These are phyloP conservation scores for Melanotaenia nigrans DNA, from an alignment of 2,797 vertebrate genomes.

Conservation along the genomic window DNA sequence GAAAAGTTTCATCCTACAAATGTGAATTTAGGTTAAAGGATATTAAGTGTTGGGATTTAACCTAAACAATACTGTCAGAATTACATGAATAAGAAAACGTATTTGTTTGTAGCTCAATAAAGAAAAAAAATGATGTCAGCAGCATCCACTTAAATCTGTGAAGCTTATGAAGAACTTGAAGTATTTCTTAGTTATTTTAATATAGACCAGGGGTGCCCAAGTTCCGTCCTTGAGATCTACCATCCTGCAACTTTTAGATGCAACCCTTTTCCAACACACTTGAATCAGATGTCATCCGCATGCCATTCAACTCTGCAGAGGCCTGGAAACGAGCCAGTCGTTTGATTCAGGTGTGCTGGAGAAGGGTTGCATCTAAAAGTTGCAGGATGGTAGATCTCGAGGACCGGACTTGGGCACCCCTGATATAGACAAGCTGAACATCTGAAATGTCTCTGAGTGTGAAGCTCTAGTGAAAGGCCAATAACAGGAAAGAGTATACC, in stretches of 20 bases:
- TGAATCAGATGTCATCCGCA: no score
- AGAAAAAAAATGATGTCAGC: slow-evolving; percentile 4
- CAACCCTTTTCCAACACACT: no score
- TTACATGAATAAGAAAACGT: neutral
- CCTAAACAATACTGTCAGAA: neutral
- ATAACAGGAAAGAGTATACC: slow-evolving; percentile 53
- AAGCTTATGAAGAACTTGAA: slow-evolving; percentile 28
- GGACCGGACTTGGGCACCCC: no score
- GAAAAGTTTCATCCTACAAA: neutral
- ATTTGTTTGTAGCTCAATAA: neutral
- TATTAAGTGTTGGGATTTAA: no score
- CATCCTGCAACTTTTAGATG: no score
- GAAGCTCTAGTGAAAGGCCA: slow-evolving; percentile 63
- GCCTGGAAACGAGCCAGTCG: no score
- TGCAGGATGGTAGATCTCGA: no score
- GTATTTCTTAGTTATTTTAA: slow-evolving; percentile 40
- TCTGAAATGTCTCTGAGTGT: slow-evolving; percentile 10
- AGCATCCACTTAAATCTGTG: slow-evolving; percentile 15
- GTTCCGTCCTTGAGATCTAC: no score
- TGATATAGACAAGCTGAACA: slow-evolving; percentile 9
- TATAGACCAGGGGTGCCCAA: neutral
- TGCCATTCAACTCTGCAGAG: no score
- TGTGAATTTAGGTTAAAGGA: neutral
- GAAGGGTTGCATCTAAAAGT: no score
- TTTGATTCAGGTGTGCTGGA: no score